phyloP scores from a whole-genome alignment of 2,797 vertebrate genomes.

The Acomys russatus region DNA sequence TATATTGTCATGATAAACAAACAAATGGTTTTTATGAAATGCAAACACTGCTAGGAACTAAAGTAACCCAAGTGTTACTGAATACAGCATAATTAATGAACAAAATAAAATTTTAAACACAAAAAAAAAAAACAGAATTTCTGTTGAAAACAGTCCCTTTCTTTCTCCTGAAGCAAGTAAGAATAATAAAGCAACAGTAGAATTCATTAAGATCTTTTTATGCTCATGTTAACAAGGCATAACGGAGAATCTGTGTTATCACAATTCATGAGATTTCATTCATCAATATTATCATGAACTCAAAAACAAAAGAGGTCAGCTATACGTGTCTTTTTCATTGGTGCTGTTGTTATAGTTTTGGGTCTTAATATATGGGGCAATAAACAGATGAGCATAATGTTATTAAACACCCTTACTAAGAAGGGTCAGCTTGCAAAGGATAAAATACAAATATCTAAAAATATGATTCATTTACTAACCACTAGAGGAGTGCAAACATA shows the following conservation, averaged over 20 bases:
- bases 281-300: not conserved
- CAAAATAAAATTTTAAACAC: not conserved
- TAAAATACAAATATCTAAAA: not conserved
- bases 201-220: not conserved
- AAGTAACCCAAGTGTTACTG: not conserved
- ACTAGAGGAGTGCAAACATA: not conserved
- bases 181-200: not conserved
- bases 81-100: not conserved
- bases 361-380: not conserved
- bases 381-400: not conserved
- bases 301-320: not conserved
- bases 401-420: not conserved
- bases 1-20: conserved; percentile 32
- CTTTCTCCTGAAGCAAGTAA: not conserved
- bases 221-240: not conserved
- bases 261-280: not conserved
- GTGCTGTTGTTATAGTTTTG: not conserved
- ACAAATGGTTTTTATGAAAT: not conserved
- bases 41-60: not conserved
- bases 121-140: conserved; percentile 27
- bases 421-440: not conserved
- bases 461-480: not conserved
- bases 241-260: not conserved
- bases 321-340: not conserved
- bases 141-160: not conserved